Conservation (phyloP, 2,113 vertebrate species). For the Dromas ardeola region DNA sequence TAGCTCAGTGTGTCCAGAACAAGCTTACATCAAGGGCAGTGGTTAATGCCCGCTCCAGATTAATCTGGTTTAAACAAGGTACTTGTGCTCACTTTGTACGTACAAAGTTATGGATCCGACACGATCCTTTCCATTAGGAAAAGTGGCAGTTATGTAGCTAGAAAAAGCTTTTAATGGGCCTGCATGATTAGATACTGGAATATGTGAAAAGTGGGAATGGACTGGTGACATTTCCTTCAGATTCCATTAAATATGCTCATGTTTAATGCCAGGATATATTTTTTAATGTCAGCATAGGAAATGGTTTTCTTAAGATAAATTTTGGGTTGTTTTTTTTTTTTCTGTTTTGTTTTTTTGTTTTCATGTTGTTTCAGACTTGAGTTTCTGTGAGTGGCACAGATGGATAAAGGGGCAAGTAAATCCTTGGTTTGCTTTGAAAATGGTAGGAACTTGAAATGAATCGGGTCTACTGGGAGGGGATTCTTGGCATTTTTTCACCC, state of each 20-base stretch:
- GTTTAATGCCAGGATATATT: neutral
- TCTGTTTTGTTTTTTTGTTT: neutral
- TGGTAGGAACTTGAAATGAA: neutral
- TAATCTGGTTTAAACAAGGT: neutral
- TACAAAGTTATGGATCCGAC: neutral
- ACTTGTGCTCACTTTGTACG: neutral
- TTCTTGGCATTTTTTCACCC: slow-evolving; percentile 5
- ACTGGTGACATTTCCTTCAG: neutral
- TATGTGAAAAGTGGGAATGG: neutral
- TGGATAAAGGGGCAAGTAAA: neutral
- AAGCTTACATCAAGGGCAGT: neutral
- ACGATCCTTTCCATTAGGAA: neutral
- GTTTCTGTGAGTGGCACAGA: neutral
- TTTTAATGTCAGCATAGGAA: neutral
- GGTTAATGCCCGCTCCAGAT: neutral
- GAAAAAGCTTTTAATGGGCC: neutral
- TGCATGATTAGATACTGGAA: neutral
- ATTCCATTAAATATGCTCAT: neutral
- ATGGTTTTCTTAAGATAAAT: neutral
- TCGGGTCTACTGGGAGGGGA: accelerated
- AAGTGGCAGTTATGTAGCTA: neutral
- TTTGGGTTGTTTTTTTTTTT: neutral
- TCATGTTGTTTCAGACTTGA: neutral
- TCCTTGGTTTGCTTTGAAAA: neutral
- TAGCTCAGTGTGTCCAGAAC: neutral